A percentile compares a stretch with the other conserved stretches of the same genome.
These are phyloP conservation scores for Pachycephala philippinensis DNA, from an alignment of 2,113 vertebrate genomes.

Conservation along the genomic window DNA sequence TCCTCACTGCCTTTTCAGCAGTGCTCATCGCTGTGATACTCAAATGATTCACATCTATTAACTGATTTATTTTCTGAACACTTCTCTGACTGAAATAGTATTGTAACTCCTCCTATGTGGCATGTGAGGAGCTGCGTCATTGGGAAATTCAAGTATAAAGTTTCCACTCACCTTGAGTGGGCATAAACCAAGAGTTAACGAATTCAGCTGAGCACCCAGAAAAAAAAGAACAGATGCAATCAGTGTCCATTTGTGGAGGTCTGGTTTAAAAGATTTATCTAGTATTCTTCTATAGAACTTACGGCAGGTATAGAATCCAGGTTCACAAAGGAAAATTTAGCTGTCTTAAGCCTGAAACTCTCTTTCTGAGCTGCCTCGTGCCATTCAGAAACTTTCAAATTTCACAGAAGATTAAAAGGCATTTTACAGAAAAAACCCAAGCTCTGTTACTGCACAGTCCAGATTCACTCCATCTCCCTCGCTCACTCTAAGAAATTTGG, in stretches of 20 bases:
- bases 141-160: not conserved
- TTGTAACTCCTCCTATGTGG: not conserved
- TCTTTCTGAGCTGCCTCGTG: not conserved
- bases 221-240: not conserved
- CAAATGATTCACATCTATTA: not conserved
- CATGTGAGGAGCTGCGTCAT: accelerated
- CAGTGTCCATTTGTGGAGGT: not conserved
- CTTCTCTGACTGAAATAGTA: not conserved
- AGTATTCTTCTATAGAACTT: not conserved
- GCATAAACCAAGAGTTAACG: not conserved
- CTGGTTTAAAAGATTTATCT: not conserved
- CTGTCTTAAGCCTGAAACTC: not conserved
- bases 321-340: not conserved
- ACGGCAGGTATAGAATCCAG: not conserved
- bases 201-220: not conserved
- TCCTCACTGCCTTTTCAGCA: not conserved
- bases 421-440: not conserved
- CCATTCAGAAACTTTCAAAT: not conserved
- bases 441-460: not conserved
- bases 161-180: not conserved
- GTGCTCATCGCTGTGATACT: not conserved
- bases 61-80: not conserved
- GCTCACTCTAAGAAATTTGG: not conserved
- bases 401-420: not conserved
- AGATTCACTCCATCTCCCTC: not conserved